Evolutionary conservation across 1,140 invertebrate species (phyloP), one percentile per base, ranked within the genome.

Genomic region (Drosophila rhopaloa): DNA sequence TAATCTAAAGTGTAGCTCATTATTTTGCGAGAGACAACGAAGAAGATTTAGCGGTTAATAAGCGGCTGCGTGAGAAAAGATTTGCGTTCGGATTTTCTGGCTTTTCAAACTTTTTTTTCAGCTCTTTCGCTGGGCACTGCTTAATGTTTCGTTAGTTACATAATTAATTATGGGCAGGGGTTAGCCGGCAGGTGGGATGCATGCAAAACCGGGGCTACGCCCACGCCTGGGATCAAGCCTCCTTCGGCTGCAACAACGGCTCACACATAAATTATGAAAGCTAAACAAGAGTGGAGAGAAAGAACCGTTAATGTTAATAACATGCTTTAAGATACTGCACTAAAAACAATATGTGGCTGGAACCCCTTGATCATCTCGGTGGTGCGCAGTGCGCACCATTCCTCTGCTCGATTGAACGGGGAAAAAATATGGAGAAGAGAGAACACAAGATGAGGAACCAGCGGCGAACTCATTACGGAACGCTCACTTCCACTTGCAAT

Each of bases 181-280:
- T 37, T 37, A 37, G 59, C 46, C 58, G 27, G 8, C 44, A 27
- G 56, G 43, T 59, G 57, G 56, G 68, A 63, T 77, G 61, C 79
- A 88, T 82, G 83, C 82, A 86, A 86, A 88, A 86, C 82, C 78
- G 79, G 71, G 60, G 70, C 80, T 59, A 78, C 80, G 81, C 80
- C 80, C 29, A 58, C 65, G 50, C 72, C 54, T 50, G 47, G 9
- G 11, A 19, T 29, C 13, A 50, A 53, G 57, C 58, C 63, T 61
- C 35, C 41, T 35, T 19, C 11, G 40, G 48, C 35, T 51, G 48
- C 48, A 58, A 57, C 79, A 54, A 61, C 63, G 66, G 50, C 82
- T 86, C 82, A 82, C 82, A 86, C 82, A 86, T 86, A 86, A 86
- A 86, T 86, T 86, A 86, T 79, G 79, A 82, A 88, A 82, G 71